A percentile compares a stretch with the other conserved stretches of the same genome.
These are phyloP conservation scores for Drosophila suboccidentalis DNA, from an alignment of 2,888 invertebrate species.

Conservation along the genomic window DNA sequence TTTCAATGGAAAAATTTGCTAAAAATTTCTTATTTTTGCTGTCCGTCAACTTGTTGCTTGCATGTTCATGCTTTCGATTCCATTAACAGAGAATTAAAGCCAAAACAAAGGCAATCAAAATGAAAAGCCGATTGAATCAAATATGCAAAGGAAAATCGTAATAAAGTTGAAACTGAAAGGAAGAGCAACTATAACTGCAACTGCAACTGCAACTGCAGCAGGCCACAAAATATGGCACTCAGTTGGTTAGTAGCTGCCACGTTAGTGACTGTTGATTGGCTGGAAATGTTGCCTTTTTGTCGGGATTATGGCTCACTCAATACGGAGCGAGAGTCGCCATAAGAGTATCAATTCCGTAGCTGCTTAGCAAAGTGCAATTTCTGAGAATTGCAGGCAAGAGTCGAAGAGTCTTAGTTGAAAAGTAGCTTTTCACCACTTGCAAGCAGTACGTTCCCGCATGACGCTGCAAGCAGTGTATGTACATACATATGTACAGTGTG, in stretches of 20 bases:
- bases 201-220: background rate
- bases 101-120: conserved; percentile 7
- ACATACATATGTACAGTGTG: too few species aligned
- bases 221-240: conserved; percentile 8
- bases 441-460: too few species aligned
- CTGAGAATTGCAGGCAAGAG: background rate
- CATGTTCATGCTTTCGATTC: background rate
- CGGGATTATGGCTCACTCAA: background rate
- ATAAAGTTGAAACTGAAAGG: conserved; percentile 1
- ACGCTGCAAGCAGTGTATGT: too few species aligned
- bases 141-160: conserved; percentile 3
- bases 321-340: background rate
- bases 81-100: background rate
- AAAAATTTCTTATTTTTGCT: background rate
- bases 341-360: background rate
- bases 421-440: too few species aligned
- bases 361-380: background rate
- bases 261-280: conserved; percentile 3
- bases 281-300: background rate
- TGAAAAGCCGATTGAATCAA: conserved; percentile 1
- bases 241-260: background rate
- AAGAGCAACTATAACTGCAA: background rate
- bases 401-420: background rate
- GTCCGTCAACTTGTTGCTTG: background rate
- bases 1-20: background rate